Conservation (phyloP, 2,888 invertebrate genomes). For the Aethes cnicana region DNA sequence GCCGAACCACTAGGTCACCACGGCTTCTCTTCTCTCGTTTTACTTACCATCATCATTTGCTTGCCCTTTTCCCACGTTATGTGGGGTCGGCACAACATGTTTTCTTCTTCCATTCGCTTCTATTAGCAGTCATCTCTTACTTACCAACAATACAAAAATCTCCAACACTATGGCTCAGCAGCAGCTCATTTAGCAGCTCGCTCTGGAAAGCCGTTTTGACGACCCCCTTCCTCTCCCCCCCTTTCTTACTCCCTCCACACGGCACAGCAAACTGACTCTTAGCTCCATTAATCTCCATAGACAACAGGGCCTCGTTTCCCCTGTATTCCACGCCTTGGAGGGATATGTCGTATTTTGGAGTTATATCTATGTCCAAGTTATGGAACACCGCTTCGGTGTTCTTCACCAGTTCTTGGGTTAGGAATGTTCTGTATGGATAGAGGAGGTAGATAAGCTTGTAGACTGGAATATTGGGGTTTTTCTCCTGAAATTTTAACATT, state of each 20-base stretch:
- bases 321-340: constrained; percentile 52
- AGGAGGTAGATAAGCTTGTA: constrained; percentile 88
- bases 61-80: too few species aligned
- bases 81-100: too few species aligned
- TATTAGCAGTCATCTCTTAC: constrained; percentile 37
- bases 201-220: constrained; percentile 92
- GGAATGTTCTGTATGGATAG: constrained; percentile 92
- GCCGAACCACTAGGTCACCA: too few species aligned
- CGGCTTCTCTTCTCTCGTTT: too few species aligned
- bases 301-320: constrained; percentile 62
- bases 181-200: constrained; percentile 87
- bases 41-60: too few species aligned
- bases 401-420: constrained; percentile 88
- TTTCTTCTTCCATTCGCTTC: too few species aligned
- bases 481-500: constrained; percentile 80
- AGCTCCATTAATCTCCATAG: constrained; percentile 63
- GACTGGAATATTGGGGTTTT: constrained; percentile 85
- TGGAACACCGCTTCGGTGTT: constrained; percentile 87
- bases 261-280: constrained; percentile 68
- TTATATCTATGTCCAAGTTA: constrained; percentile 79
- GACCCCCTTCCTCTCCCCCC: constrained; percentile 50
- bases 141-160: constrained; percentile 93
- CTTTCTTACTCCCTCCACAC: constrained; percentile 54
- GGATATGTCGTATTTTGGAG: constrained; percentile 49
- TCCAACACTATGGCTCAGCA: constrained; percentile 89